phyloP scores from a whole-genome alignment of 2,888 invertebrate species.

The Reticulitermes lucifugus region DNA sequence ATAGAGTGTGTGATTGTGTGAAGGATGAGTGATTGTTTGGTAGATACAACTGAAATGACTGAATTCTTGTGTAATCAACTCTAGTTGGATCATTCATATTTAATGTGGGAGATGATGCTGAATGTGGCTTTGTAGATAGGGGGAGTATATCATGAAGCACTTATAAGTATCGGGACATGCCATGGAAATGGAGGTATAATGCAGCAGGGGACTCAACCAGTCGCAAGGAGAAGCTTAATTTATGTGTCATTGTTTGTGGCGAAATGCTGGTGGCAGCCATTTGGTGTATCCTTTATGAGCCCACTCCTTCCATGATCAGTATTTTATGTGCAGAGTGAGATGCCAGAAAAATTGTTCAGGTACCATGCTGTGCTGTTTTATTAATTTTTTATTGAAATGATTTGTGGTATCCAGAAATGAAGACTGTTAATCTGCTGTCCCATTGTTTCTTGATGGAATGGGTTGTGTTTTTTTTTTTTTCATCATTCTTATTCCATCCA shows the following conservation, averaged over 20 bases:
- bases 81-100: conserved; percentile 41
- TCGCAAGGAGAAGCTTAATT: neutral
- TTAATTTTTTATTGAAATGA: conserved; percentile 12
- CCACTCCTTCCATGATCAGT: conserved; percentile 34
- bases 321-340: conserved; percentile 38
- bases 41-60: conserved; percentile 9
- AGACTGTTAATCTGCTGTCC: neutral
- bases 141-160: conserved; percentile 21
- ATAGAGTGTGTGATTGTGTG: neutral
- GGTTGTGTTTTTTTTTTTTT: conserved; percentile 9
- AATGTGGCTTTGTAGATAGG: conserved; percentile 34
- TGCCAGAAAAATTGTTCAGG: neutral
- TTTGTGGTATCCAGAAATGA: conserved; percentile 16
- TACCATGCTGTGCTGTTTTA: conserved; percentile 29
- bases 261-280: conserved; percentile 1
- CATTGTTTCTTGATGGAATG: conserved; percentile 15
- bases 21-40: neutral
- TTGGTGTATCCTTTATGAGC: conserved; percentile 19
- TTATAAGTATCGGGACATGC: neutral
- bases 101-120: conserved; percentile 37
- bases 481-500: conserved; percentile 38
- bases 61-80: conserved; percentile 30
- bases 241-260: neutral
- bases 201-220: neutral
- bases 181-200: neutral